phyloP scores from a whole-genome alignment of 1,140 invertebrate species.

The Steinernema feltiae region DNA sequence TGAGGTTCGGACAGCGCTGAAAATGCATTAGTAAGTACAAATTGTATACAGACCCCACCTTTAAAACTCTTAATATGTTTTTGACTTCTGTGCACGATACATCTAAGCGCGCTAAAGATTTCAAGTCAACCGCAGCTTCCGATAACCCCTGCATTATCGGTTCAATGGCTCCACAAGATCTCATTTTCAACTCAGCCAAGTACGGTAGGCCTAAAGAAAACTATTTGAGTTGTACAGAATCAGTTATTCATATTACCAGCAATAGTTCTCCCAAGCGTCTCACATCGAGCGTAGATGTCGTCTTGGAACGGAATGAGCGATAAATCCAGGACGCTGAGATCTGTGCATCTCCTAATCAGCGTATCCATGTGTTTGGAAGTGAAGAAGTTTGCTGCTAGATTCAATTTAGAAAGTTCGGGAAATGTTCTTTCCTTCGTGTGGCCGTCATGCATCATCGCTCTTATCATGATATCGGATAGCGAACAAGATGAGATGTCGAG shows the following conservation, averaged over 20 bases:
- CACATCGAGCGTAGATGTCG: neutral
- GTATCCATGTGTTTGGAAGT: neutral
- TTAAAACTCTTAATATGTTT: neutral
- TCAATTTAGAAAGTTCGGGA: neutral
- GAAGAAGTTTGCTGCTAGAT: neutral
- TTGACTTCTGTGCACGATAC: neutral
- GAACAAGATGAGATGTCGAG: neutral
- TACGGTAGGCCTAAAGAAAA: neutral
- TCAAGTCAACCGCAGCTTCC: neutral
- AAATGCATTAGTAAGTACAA: no score
- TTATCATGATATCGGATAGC: neutral
- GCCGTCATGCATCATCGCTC: neutral
- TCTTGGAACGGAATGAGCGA: neutral
- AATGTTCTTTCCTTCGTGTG: neutral
- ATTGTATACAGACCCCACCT: no score
- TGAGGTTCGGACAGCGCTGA: neutral
- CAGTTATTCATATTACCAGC: neutral
- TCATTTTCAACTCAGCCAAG: neutral
- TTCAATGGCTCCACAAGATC: neutral
- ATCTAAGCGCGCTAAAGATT: neutral
- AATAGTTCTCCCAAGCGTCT: neutral
- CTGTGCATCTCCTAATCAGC: neutral
- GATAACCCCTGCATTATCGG: neutral
- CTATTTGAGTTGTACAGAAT: neutral
- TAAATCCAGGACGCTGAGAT: neutral